Evolutionary conservation across 1,140 invertebrate species (phyloP).

Genomic region (Orussus abietinus): DNA sequence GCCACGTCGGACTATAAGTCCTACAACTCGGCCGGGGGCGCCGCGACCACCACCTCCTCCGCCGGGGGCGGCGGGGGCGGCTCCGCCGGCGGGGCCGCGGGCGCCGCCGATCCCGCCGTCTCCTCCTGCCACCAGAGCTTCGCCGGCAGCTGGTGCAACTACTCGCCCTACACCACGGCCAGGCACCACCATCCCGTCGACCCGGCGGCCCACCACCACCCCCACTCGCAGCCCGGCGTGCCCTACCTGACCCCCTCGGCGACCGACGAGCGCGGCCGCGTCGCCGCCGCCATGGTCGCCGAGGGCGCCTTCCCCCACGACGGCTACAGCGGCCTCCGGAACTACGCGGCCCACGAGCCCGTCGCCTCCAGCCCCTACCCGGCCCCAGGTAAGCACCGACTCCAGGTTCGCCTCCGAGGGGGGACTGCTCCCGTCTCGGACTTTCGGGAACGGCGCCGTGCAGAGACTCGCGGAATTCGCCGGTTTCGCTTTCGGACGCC

Average conservation of each 20-base stretch:
- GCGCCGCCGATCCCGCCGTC: slow-evolving; percentile 55
- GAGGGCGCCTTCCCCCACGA: slow-evolving; percentile 73
- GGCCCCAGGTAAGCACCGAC: slow-evolving; percentile 65
- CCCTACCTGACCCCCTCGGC: slow-evolving; percentile 61
- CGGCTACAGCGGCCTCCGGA: slow-evolving; percentile 67
- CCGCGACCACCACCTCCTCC: slow-evolving; percentile 53
- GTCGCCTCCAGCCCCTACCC: slow-evolving; percentile 76
- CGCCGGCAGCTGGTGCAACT: slow-evolving; percentile 70
- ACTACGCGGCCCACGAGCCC: slow-evolving; percentile 68
- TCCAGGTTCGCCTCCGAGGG: too few relatives aligned
- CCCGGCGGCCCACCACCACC: slow-evolving; percentile 56
- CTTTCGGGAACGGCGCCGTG: too few relatives aligned
- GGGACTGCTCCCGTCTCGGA: too few relatives aligned
- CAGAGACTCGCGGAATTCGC: too few relatives aligned
- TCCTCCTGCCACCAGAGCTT: slow-evolving; percentile 70
- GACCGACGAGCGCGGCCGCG: slow-evolving; percentile 62
- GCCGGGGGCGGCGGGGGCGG: slow-evolving; percentile 67
- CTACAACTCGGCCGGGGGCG: slow-evolving; percentile 49
- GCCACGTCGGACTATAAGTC: slow-evolving; percentile 61
- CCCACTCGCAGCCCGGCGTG: slow-evolving; percentile 49
- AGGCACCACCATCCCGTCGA: slow-evolving; percentile 58
- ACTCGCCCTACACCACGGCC: slow-evolving; percentile 63
- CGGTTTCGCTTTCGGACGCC: too few relatives aligned
- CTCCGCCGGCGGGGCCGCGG: slow-evolving; percentile 55
- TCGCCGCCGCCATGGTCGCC: slow-evolving; percentile 59